Conservation (phyloP, 2,888 invertebrate species). For the Drosophila stalkeri region DNA sequence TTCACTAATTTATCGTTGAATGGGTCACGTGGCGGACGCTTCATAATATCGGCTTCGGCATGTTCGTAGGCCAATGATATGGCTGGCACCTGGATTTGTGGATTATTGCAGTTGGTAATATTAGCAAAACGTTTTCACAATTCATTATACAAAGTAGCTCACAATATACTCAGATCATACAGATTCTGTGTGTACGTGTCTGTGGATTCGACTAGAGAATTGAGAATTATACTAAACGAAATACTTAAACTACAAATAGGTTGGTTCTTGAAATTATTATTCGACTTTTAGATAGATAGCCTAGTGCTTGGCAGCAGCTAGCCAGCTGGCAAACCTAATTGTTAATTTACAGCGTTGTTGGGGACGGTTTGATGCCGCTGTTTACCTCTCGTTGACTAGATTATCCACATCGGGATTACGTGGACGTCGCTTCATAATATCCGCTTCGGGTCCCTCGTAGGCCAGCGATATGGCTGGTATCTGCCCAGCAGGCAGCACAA, state of each 20-base stretch:
- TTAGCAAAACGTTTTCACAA: slow-evolving; percentile 73
- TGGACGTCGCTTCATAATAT: slow-evolving; percentile 99
- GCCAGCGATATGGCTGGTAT: slow-evolving; percentile 99
- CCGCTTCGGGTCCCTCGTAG: slow-evolving; percentile 98
- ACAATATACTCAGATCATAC: slow-evolving; percentile 36
- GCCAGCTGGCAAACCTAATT: slow-evolving; percentile 34
- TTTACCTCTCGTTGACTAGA: slow-evolving; percentile 98
- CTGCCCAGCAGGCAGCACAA: slow-evolving; percentile 81
- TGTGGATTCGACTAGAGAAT: slow-evolving; percentile 21
- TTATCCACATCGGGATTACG: slow-evolving; percentile 98
- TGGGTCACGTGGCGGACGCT: slow-evolving; percentile 93
- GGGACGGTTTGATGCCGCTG: background rate
- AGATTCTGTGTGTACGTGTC: slow-evolving; percentile 9
- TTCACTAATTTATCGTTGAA: slow-evolving; percentile 94
- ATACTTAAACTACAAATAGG: slow-evolving; percentile 40
- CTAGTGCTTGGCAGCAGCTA: slow-evolving; percentile 7
- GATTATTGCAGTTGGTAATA: slow-evolving; percentile 71
- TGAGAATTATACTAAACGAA: slow-evolving; percentile 19
- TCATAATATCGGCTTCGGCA: slow-evolving; percentile 95
- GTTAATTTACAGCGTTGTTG: slow-evolving; percentile 20
- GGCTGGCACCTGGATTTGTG: slow-evolving; percentile 88
- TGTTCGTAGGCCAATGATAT: slow-evolving; percentile 95
- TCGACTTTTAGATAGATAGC: slow-evolving; percentile 13
- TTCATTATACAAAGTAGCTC: slow-evolving; percentile 23
- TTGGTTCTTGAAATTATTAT: background rate